Conservation (phyloP, 2,797 vertebrate genomes). For the Adrianichthys oophorus region DNA sequence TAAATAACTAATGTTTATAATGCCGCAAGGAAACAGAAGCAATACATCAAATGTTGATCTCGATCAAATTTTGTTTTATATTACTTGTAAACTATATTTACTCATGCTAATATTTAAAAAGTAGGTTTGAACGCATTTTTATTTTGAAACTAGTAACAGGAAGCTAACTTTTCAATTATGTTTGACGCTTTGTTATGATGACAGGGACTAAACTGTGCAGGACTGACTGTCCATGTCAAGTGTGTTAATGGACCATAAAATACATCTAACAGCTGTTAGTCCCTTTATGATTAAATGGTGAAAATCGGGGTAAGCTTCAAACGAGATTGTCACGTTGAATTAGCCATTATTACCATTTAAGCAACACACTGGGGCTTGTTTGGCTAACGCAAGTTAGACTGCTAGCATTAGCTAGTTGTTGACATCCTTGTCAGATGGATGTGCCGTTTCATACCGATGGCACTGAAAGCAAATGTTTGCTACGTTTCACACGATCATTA, state of each 20-base stretch:
- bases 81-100: neutral
- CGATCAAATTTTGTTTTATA: neutral
- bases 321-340: neutral
- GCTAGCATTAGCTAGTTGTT: conserved; percentile 49
- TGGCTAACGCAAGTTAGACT: conserved; percentile 27
- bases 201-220: conserved; percentile 37
- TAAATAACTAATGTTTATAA: no score
- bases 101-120: neutral
- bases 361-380: conserved; percentile 1
- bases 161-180: rapidly evolving
- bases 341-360: conserved; percentile 1
- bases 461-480: neutral
- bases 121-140: neutral
- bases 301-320: conserved; percentile 45
- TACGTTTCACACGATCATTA: neutral
- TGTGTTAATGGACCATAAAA: neutral
- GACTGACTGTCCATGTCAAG: neutral
- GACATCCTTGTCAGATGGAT: conserved; percentile 12
- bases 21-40: no score
- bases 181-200: conserved; percentile 25
- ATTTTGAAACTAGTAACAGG: conserved; percentile 35
- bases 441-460: neutral
- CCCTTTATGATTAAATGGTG: conserved; percentile 11
- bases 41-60: no score
- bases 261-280: neutral